These are phyloP conservation scores for Chiridota heheva DNA, from an alignment of 35 echinoderm and acorn worm genomes.

Conservation along the genomic window DNA sequence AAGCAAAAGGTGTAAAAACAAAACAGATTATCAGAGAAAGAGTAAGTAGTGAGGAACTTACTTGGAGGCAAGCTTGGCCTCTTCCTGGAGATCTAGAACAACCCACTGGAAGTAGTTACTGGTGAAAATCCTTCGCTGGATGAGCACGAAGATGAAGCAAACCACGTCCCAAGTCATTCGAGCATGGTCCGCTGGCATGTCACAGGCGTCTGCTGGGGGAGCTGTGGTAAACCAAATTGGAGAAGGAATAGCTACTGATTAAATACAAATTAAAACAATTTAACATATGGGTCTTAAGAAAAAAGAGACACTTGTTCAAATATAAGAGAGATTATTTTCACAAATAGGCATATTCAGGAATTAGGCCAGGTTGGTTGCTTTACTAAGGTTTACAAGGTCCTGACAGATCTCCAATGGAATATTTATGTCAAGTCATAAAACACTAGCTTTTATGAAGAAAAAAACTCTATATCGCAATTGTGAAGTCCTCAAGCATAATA, in stretches of 20 bases:
- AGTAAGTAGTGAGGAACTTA: no score
- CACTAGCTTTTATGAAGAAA: no score
- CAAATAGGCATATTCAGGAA: no score
- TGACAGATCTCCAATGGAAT: no score
- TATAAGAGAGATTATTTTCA: no score
- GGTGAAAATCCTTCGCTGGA: conserved; percentile 91
- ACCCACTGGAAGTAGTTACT: conserved; percentile 98
- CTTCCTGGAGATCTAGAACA: conserved; percentile 76
- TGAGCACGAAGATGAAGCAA: conserved; percentile 79
- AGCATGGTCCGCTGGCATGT: conserved; percentile 61
- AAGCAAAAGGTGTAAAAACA: no score
- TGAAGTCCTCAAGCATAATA: no score
- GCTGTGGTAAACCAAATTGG: conserved; percentile 7
- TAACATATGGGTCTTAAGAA: neutral
- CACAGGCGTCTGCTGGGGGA: conserved; percentile 25
- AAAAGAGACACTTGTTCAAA: neutral
- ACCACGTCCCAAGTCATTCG: conserved; percentile 84
- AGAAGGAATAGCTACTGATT: neutral
- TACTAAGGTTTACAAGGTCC: no score
- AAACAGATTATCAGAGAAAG: no score
- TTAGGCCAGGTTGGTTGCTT: no score
- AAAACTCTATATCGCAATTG: no score
- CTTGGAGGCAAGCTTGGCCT: conserved; percentile 89
- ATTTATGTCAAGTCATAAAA: no score
- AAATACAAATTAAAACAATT: neutral